phyloP scores from a whole-genome alignment of 2,888 invertebrate genomes.

The Lycaena phlaeas region DNA sequence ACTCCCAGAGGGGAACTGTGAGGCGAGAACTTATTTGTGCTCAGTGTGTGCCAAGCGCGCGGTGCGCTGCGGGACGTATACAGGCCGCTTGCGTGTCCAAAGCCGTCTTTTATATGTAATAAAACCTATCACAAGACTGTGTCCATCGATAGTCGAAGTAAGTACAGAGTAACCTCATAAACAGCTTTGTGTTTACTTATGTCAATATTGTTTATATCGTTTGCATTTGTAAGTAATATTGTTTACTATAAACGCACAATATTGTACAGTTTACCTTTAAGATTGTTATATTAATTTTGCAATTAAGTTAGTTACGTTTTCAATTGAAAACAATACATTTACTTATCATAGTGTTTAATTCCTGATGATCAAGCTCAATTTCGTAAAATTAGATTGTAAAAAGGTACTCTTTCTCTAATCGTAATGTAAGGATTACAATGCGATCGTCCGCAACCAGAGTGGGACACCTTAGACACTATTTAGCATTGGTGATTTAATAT shows the following conservation, averaged over 20 bases:
- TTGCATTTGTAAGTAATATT: slow-evolving; percentile 43
- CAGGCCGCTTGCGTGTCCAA: slow-evolving; percentile 50
- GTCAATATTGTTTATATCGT: slow-evolving; percentile 38
- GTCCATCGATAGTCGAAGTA: slow-evolving; percentile 54
- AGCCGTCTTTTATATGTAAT: slow-evolving; percentile 61
- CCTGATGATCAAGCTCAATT: slow-evolving; percentile 70
- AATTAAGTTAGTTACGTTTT: slow-evolving; percentile 36
- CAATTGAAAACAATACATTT: slow-evolving; percentile 33
- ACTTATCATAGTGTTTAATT: slow-evolving; percentile 55
- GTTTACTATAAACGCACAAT: slow-evolving; percentile 68
- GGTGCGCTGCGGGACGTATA: slow-evolving; percentile 51
- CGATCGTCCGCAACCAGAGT: slow-evolving; percentile 60
- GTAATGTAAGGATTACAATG: slow-evolving; percentile 34
- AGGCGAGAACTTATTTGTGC: slow-evolving; percentile 64
- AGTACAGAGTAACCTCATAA: slow-evolving; percentile 38
- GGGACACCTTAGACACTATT: slow-evolving; percentile 55
- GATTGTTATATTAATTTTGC: slow-evolving; percentile 39
- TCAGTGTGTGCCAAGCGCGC: slow-evolving; percentile 63
- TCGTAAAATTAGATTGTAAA: slow-evolving; percentile 59
- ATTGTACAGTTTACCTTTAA: slow-evolving; percentile 58
- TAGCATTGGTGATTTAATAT: slow-evolving; percentile 43
- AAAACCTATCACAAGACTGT: slow-evolving; percentile 50
- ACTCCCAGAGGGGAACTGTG: slow-evolving; percentile 50
- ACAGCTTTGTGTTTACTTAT: slow-evolving; percentile 45
- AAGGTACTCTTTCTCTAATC: slow-evolving; percentile 40